These are phyloP conservation scores for Rotaria magnacalcarata DNA, from an alignment of 2,888 invertebrate genomes.

Conservation along the genomic window DNA sequence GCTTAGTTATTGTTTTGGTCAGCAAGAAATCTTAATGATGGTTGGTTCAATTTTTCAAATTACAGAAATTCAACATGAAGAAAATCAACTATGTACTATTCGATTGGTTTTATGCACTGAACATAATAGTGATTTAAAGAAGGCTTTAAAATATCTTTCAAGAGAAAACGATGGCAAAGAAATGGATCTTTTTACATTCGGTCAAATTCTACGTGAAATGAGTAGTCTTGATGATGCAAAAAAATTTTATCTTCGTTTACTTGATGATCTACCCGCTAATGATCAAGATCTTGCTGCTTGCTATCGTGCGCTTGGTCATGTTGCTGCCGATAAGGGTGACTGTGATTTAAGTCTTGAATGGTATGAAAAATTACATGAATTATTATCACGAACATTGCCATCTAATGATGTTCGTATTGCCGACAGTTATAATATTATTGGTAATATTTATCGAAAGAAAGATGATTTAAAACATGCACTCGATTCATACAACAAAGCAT, in stretches of 20 bases:
- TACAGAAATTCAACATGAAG: not conserved
- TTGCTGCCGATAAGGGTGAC: not conserved
- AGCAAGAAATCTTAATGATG: not conserved
- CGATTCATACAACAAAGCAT: not conserved
- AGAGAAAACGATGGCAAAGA: not conserved
- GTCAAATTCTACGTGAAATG: not conserved
- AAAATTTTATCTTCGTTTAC: slow-evolving; percentile 1
- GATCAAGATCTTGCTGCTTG: not conserved
- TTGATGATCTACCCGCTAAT: not conserved
- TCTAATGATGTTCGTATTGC: not conserved
- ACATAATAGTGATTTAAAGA: not conserved
- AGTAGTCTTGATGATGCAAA: not conserved
- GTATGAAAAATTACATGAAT: slow-evolving; percentile 8
- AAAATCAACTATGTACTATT: not conserved
- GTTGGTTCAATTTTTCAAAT: not conserved
- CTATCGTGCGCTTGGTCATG: not conserved
- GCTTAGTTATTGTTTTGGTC: slow-evolving; percentile 10
- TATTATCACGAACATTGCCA: not conserved
- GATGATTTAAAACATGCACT: not conserved
- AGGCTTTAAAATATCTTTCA: not conserved
- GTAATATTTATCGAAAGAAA: not conserved
- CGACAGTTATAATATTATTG: not conserved
- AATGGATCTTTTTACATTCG: not conserved
- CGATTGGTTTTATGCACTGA: not conserved
- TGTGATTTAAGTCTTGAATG: slow-evolving; percentile 16